Base-by-base conservation (phyloP, 2,888 invertebrate genomes). In the Argyresthia albistria region DNA sequence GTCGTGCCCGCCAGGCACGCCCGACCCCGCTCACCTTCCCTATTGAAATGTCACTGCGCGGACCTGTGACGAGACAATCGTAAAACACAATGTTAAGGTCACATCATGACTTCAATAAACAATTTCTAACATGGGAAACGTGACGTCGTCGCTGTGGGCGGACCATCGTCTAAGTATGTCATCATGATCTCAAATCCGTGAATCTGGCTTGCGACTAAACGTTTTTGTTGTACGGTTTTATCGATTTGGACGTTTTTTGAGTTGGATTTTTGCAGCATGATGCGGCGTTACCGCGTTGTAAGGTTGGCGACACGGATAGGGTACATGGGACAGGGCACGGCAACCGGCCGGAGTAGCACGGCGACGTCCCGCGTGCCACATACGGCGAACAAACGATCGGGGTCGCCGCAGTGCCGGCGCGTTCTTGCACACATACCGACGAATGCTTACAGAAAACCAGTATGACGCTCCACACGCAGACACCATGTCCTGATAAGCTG, bases 81-180 rank as follows among this genome's bases (percentile, higher is more conserved):
- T 81, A 83, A 80, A 83, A 79, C 76, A 84, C 80, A 83, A 84
- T 80, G 84, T 84, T 82, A 82, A 83, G 86, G 84, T 84, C 84
- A 80, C 76, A 84, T 80, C 84, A 84, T 84, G 83, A 80, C 86
- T 84, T 83, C 84, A 80, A 86, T 86, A 86, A 86, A 84, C 81
- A 76, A 84, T 80, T 73, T 76, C 64, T 68, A 82, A 84, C 83
- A 83, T 73, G 67, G 74, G 69, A 81, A 84, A 81, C 84, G 84
- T 87, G 84, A 83, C 76, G 75, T 79, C 66, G 72, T 65, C 74
- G 75, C 71, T 37, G 48, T 10, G 37, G 48, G 48, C 48, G 37
- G 15, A 48, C 12, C 48, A 37, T 48, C 37, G 12, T 48, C 48
- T 48, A 84, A 82, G 78, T 86, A 75, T 83, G 83, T 70, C 84